Conservation (phyloP, 2,797 vertebrate species). For the Sphenodon punctatus region DNA sequence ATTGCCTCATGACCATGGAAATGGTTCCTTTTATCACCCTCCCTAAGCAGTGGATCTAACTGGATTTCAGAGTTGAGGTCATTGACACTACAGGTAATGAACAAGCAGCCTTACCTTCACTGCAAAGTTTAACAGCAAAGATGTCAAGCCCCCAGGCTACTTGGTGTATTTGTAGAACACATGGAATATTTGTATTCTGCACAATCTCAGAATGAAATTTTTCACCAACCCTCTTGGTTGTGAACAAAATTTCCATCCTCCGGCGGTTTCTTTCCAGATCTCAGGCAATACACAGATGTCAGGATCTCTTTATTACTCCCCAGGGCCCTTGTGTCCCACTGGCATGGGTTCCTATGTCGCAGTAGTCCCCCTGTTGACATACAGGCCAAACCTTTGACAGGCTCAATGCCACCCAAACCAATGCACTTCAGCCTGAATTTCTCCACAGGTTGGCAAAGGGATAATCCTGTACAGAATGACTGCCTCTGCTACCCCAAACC, state of each 20-base stretch:
- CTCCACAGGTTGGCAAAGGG: not conserved
- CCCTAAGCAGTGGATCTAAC: not conserved
- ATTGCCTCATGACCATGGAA: too few species aligned
- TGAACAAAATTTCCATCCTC: not conserved
- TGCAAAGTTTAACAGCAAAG: too few species aligned
- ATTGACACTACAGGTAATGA: not conserved
- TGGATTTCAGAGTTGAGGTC: not conserved
- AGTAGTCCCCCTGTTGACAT: not conserved
- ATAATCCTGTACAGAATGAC: not conserved
- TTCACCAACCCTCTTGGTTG: not conserved
- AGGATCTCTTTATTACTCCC: not conserved
- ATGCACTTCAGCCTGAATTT: not conserved
- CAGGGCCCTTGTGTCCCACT: not conserved
- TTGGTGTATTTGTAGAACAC: not conserved
- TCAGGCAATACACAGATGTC: not conserved
- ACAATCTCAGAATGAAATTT: slow-evolving; percentile 6
- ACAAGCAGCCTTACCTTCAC: not conserved
- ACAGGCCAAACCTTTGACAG: too few species aligned
- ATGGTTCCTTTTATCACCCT: too few species aligned
- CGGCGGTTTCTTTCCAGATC: not conserved
- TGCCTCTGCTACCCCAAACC: not conserved
- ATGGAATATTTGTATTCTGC: not conserved
- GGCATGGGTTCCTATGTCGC: not conserved
- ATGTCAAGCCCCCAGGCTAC: not conserved
- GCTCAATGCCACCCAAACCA: not conserved